Evolutionary conservation across 2,797 vertebrate genomes (phyloP).

Genomic region (Catostomus latipinnis): DNA sequence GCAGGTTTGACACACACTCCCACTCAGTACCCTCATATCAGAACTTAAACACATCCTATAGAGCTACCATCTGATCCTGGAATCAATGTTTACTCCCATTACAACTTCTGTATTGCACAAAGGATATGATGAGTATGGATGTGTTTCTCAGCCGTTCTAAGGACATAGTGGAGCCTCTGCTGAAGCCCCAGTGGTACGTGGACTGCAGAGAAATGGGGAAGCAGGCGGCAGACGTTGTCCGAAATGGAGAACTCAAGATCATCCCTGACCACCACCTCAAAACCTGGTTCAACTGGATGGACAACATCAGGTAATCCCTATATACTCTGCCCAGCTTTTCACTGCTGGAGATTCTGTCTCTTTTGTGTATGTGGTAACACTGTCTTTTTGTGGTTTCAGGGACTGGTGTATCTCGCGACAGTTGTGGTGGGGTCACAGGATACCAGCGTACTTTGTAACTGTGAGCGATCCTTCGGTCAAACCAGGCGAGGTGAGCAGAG

Average conservation of each 20-base stretch:
- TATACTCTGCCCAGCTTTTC: neutral
- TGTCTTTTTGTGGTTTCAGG: slow-evolving; percentile 65
- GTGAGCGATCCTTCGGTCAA: slow-evolving; percentile 79
- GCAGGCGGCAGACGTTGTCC: slow-evolving; percentile 84
- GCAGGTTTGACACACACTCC: slow-evolving; percentile 80
- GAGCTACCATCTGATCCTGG: too few species aligned
- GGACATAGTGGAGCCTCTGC: slow-evolving; percentile 90
- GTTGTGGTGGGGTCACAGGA: slow-evolving; percentile 95
- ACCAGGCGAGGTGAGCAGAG: slow-evolving; percentile 81
- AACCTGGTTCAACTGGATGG: slow-evolving; percentile 92
- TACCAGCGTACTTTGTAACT: slow-evolving; percentile 90
- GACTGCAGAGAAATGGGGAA: slow-evolving; percentile 87
- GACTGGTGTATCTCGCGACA: slow-evolving; percentile 96
- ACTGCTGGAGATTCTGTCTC: neutral
- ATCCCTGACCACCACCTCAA: slow-evolving; percentile 87
- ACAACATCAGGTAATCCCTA: slow-evolving; percentile 85
- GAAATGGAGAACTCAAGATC: slow-evolving; percentile 84
- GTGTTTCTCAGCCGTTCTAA: slow-evolving; percentile 84
- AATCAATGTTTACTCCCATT: too few species aligned
- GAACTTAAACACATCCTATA: neutral
- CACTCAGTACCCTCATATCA: neutral
- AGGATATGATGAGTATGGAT: neutral
- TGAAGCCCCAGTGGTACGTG: slow-evolving; percentile 94
- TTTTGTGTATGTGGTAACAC: neutral
- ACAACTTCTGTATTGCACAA: neutral